phyloP scores from a whole-genome alignment of 2,797 vertebrate species.

The Rhodeus uyekii region DNA sequence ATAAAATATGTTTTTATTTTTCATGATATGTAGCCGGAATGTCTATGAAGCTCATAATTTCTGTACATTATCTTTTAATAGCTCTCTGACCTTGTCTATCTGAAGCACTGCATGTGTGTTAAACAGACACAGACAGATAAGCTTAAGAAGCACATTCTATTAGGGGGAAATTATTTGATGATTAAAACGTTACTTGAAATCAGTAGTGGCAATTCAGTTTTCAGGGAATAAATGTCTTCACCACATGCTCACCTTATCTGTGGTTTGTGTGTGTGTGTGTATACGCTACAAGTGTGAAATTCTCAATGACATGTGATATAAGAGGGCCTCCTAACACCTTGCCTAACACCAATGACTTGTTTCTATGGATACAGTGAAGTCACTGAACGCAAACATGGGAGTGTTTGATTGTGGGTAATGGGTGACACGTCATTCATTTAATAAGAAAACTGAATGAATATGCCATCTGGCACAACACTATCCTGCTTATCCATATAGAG shows the following conservation, averaged over 20 bases:
- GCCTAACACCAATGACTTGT: slow-evolving; percentile 32
- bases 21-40: neutral
- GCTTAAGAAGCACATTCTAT: neutral
- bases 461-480: slow-evolving; percentile 7
- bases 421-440: neutral
- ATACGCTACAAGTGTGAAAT: slow-evolving; percentile 18
- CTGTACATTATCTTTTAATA: neutral
- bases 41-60: neutral
- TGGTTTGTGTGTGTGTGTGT: neutral
- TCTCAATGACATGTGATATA: slow-evolving; percentile 31
- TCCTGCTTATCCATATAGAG: neutral
- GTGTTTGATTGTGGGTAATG: neutral
- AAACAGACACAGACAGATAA: slow-evolving; percentile 5
- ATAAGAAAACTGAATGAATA: slow-evolving; percentile 2
- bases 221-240: neutral
- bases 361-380: slow-evolving; percentile 43
- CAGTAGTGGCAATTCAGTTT: neutral
- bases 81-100: slow-evolving; percentile 1
- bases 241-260: neutral
- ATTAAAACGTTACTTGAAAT: neutral
- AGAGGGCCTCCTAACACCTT: slow-evolving; percentile 27
- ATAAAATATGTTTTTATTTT: neutral
- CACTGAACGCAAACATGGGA: slow-evolving; percentile 28
- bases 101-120: neutral
- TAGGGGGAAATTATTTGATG: neutral